These are phyloP conservation scores for Zelleria hepariella DNA, from an alignment of 2,888 invertebrate genomes.

Conservation along the genomic window DNA sequence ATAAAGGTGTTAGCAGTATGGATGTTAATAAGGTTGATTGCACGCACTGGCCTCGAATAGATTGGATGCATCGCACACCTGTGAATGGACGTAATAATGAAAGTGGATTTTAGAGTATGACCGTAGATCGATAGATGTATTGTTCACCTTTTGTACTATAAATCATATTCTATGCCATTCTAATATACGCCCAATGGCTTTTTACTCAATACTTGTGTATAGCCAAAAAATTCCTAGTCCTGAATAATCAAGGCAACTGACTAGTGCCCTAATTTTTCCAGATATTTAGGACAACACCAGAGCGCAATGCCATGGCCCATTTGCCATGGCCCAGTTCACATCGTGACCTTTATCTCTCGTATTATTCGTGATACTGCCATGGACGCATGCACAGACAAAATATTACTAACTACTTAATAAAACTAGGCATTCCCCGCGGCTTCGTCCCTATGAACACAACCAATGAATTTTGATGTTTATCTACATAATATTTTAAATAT, in stretches of 20 bases:
- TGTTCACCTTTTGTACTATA: too few relatives aligned
- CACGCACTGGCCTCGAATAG: not conserved
- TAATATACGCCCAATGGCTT: too few relatives aligned
- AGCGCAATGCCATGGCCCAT: not conserved
- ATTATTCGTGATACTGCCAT: not conserved
- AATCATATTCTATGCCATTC: too few relatives aligned
- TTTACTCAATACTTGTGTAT: too few relatives aligned
- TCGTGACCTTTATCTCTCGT: not conserved
- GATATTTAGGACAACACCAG: not conserved
- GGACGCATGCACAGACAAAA: too few relatives aligned
- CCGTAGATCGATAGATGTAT: too few relatives aligned
- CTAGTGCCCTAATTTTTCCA: not conserved
- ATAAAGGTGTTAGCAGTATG: not conserved
- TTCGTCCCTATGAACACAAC: too few relatives aligned
- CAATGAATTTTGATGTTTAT: too few relatives aligned
- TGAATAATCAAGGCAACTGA: not conserved
- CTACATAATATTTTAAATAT: too few relatives aligned
- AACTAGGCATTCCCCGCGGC: too few relatives aligned
- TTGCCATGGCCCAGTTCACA: not conserved
- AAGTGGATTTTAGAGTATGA: not conserved
- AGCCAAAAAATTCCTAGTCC: not conserved
- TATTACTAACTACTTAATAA: too few relatives aligned
- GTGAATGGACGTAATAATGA: not conserved
- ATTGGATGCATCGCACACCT: not conserved
- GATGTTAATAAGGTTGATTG: not conserved